These are phyloP conservation scores for Reticulitermes lucifugus DNA, from an alignment of 2,888 invertebrate genomes.

Conservation along the genomic window DNA sequence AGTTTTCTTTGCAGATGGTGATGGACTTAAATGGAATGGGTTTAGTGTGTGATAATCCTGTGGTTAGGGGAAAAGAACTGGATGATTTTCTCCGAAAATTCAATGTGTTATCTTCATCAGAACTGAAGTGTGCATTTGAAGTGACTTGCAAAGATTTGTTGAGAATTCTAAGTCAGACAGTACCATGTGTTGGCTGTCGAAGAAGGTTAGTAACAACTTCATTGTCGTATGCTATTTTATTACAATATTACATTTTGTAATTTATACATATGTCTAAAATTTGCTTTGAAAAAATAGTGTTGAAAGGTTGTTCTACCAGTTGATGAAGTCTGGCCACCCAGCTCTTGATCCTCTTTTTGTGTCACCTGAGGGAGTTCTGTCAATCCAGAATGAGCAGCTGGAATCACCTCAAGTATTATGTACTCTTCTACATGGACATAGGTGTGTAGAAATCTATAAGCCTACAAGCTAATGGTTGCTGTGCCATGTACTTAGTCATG, in stretches of 20 bases:
- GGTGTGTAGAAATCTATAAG: constrained; percentile 66
- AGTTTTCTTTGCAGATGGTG: constrained; percentile 78
- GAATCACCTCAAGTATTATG: constrained; percentile 84
- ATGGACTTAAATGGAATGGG: constrained; percentile 92
- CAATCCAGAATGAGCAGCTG: constrained; percentile 83
- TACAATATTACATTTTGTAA: constrained; percentile 40
- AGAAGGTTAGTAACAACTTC: constrained; percentile 73
- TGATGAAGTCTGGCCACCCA: constrained; percentile 86
- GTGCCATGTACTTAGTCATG: no score
- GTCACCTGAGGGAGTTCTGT: constrained; percentile 79
- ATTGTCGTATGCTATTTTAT: neutral
- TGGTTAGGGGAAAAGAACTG: constrained; percentile 83
- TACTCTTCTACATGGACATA: constrained; percentile 88
- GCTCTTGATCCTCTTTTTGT: constrained; percentile 89
- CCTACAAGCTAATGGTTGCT: no score
- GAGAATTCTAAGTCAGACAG: constrained; percentile 87
- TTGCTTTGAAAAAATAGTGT: constrained; percentile 70
- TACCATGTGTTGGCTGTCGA: constrained; percentile 94
- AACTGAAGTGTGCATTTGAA: constrained; percentile 83
- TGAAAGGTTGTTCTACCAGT: constrained; percentile 87
- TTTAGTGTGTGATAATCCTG: constrained; percentile 84
- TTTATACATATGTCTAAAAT: neutral
- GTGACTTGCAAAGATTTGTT: constrained; percentile 86
- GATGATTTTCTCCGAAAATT: constrained; percentile 89
- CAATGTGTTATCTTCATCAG: constrained; percentile 79